Percentiles rank a stretch among this genome's conserved stretches.
Conservation (phyloP, 2,888 invertebrate genomes). For the Bembecia ichneumoniformis region DNA sequence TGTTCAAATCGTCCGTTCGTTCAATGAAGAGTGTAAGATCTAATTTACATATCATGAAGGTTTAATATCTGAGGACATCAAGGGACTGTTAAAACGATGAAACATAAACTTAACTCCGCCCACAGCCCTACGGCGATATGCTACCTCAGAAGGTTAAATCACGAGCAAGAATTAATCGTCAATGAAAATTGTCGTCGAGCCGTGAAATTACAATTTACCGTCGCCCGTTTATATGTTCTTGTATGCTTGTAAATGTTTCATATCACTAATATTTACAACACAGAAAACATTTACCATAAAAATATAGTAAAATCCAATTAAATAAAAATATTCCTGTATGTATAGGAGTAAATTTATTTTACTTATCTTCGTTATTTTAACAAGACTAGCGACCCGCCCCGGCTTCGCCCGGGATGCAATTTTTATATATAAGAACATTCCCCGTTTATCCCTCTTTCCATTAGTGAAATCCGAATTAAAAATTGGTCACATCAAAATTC, state of each 20-base stretch:
- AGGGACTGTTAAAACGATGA: conserved; percentile 22
- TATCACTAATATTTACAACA: background rate
- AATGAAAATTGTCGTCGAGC: conserved; percentile 61
- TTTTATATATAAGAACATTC: too few species aligned
- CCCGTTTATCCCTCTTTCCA: too few species aligned
- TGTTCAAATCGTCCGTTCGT: too few species aligned
- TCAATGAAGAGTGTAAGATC: background rate
- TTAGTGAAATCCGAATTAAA: too few species aligned
- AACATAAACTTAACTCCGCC: conserved; percentile 23
- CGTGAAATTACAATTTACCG: conserved; percentile 68
- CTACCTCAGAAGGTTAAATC: conserved; percentile 38
- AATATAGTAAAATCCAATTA: too few species aligned
- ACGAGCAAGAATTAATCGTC: conserved; percentile 60
- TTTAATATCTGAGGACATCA: conserved; percentile 7
- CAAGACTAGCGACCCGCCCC: too few species aligned
- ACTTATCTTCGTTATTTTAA: too few species aligned
- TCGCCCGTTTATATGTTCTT: conserved; percentile 44
- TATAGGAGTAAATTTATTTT: too few species aligned
- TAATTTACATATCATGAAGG: background rate
- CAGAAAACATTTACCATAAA: too few species aligned
- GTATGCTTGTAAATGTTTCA: conserved; percentile 8
- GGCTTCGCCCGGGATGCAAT: too few species aligned
- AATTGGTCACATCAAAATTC: too few species aligned
- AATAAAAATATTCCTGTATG: too few species aligned
- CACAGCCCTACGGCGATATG: conserved; percentile 22